These are phyloP conservation scores for Erebia ligea DNA, from an alignment of 2,888 invertebrate genomes.

Conservation along the genomic window DNA sequence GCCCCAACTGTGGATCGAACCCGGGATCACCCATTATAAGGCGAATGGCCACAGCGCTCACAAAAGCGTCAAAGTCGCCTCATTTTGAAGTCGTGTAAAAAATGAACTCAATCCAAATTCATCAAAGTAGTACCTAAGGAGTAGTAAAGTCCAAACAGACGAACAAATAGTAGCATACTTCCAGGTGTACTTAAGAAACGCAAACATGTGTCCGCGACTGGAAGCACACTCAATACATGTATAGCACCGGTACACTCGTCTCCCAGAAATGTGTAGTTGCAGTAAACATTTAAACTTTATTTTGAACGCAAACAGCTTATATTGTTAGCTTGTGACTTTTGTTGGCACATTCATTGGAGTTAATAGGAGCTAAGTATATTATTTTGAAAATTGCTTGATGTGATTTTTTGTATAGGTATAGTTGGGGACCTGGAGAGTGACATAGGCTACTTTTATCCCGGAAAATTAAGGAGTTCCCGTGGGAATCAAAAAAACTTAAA, in stretches of 20 bases:
- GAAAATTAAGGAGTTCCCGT: no score
- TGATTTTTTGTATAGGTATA: no score
- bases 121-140: background rate
- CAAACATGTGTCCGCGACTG: conserved; percentile 23
- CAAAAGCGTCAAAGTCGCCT: no score
- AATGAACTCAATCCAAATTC: conserved; percentile 1
- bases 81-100: no score
- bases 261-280: conserved; percentile 26
- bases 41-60: no score
- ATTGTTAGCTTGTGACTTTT: conserved; percentile 11
- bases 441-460: no score
- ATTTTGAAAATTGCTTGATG: no score
- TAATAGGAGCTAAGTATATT: background rate
- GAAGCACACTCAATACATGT: conserved; percentile 4
- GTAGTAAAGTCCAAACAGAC: conserved; percentile 1
- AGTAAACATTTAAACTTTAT: conserved; percentile 29
- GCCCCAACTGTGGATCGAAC: no score
- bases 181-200: conserved; percentile 17
- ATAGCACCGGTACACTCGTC: conserved; percentile 13
- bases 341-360: conserved; percentile 3
- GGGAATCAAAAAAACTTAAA: no score
- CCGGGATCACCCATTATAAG: no score
- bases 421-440: no score
- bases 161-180: conserved; percentile 25
- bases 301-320: conserved; percentile 20